Evolutionary conservation across 2,888 invertebrate genomes (phyloP).

Genomic region (Xylota sylvarum): DNA sequence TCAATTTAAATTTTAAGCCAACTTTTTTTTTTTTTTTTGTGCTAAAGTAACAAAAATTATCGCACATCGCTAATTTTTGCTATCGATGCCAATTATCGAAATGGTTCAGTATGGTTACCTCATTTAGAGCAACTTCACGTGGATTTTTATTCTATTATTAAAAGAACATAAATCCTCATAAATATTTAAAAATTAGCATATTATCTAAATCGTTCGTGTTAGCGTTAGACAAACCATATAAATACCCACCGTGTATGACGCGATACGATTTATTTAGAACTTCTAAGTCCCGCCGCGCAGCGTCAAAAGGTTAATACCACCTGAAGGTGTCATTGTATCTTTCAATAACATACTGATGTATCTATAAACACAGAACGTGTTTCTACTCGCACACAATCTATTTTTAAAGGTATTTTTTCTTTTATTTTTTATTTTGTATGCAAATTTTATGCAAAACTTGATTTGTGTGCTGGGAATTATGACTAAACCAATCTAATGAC

Average conservation of each 20-base stretch:
- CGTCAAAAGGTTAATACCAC: constrained; percentile 57
- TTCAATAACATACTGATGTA: neutral
- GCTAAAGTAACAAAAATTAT: neutral
- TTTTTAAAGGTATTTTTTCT: constrained; percentile 22
- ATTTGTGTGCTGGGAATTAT: constrained; percentile 15
- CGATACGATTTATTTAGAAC: constrained; percentile 36
- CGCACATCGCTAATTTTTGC: neutral
- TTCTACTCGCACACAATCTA: constrained; percentile 28
- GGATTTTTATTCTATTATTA: neutral
- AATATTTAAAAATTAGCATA: constrained; percentile 47
- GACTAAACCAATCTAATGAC: constrained; percentile 33
- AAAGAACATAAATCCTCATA: constrained; percentile 21
- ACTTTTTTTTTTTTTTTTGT: neutral
- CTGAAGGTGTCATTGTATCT: constrained; percentile 65
- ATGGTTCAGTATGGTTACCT: constrained; percentile 19
- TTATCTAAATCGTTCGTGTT: constrained; percentile 39
- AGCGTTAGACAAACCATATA: neutral
- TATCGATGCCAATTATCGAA: constrained; percentile 12
- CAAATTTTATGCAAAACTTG: constrained; percentile 44
- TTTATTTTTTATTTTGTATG: constrained; percentile 19
- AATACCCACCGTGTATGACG: constrained; percentile 22
- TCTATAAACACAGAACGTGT: constrained; percentile 23
- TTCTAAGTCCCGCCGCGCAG: constrained; percentile 25
- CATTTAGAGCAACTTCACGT: constrained; percentile 8
- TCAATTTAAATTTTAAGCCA: neutral